Evolutionary conservation across 2,797 vertebrate species (phyloP).

Genomic region (Sebastes diaconus): DNA sequence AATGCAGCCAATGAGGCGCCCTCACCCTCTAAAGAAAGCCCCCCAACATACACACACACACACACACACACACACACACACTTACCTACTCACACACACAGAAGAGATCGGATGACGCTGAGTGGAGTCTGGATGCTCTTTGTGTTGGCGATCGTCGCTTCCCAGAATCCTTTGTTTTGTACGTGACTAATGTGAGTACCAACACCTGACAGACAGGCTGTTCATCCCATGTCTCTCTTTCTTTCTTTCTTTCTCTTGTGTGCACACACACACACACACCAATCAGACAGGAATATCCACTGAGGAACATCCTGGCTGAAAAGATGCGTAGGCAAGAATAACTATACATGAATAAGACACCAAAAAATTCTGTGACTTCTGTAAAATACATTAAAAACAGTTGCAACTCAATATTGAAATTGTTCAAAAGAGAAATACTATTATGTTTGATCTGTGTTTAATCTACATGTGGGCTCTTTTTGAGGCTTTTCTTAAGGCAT

Average conservation of each 20-base stretch:
- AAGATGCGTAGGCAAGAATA: background rate
- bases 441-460: background rate
- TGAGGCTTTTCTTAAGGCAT: background rate
- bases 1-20: constrained; percentile 82
- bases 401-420: background rate
- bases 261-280: constrained; percentile 4
- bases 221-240: constrained; percentile 35
- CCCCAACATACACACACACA: constrained; percentile 27
- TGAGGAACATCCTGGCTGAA: constrained; percentile 3
- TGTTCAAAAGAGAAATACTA: background rate
- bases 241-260: background rate
- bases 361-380: background rate
- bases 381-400: background rate
- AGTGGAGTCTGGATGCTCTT: constrained; percentile 73
- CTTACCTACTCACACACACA: constrained; percentile 30
- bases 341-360: background rate
- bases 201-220: constrained; percentile 76
- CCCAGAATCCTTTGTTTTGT: constrained; percentile 72
- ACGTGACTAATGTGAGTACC: constrained; percentile 76
- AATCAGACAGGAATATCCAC: constrained; percentile 27
- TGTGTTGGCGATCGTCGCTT: constrained; percentile 69
- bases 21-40: constrained; percentile 55
- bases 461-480: background rate
- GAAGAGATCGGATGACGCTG: constrained; percentile 67
- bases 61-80: constrained; percentile 34